A percentile compares a stretch with the other conserved stretches of the same genome.
phyloP scores from a whole-genome alignment of 2,113 vertebrate species.

The Capra hircus region DNA sequence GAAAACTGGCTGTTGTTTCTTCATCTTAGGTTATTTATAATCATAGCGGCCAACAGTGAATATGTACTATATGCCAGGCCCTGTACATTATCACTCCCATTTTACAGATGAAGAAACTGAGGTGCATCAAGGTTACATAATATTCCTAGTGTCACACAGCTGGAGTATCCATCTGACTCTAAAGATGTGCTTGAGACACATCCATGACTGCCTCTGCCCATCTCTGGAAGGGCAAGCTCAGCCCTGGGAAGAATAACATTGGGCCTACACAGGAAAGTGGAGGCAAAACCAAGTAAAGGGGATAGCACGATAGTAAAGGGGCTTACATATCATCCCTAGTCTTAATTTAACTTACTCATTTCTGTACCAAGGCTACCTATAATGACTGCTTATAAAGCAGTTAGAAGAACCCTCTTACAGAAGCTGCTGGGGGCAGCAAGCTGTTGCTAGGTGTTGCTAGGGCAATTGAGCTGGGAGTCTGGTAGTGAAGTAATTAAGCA shows the following conservation, averaged over 20 bases:
- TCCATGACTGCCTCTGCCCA: background rate
- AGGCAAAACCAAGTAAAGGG: background rate
- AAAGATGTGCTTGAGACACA: background rate
- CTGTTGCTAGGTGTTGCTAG: conserved; percentile 60
- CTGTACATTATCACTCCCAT: background rate
- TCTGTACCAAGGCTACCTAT: background rate
- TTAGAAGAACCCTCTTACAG: conserved; percentile 7
- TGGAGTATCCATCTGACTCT: background rate
- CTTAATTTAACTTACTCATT: background rate
- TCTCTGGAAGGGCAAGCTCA: background rate
- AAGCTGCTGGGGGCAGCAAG: conserved; percentile 40
- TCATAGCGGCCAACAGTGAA: background rate
- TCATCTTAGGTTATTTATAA: background rate
- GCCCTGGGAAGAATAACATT: background rate
- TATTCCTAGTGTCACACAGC: background rate
- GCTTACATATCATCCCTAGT: background rate
- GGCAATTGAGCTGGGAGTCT: conserved; percentile 50
- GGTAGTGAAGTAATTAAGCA: conserved; percentile 40
- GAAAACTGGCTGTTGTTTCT: background rate
- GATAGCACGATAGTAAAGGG: background rate
- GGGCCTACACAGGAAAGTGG: background rate
- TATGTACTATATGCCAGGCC: background rate
- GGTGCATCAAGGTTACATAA: background rate
- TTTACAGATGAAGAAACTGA: conserved; percentile 3
- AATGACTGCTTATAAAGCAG: background rate